A percentile compares a stretch with the other conserved stretches of the same genome.
Evolutionary conservation across 2,113 vertebrate genomes (phyloP).

Genomic region (Syrrhaptes paradoxus): DNA sequence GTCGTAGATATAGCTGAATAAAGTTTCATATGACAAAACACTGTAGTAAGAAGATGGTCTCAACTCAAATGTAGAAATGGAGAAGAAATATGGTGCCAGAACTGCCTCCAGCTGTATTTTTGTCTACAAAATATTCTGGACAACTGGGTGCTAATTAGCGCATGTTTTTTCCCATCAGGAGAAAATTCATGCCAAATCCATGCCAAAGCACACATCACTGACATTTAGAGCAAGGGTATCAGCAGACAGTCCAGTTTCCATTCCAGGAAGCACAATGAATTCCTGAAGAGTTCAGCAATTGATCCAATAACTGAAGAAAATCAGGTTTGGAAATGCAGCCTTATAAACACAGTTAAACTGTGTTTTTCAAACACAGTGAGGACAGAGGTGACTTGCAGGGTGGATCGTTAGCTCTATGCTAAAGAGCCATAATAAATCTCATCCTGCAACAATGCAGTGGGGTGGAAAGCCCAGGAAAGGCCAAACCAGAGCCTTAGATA

Average conservation of each 20-base stretch:
- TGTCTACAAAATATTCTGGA: constrained; percentile 1
- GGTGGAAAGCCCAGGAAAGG: background rate
- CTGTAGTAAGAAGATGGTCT: background rate
- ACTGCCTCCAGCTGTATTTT: constrained; percentile 14
- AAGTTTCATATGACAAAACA: constrained; percentile 2
- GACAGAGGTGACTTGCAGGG: background rate
- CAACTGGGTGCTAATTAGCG: constrained; percentile 40
- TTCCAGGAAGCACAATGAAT: background rate
- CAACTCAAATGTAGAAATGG: background rate
- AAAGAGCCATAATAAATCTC: background rate
- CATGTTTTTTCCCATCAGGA: background rate
- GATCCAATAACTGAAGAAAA: constrained; percentile 7
- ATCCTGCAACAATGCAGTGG: rapidly evolving
- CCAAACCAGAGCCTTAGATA: background rate
- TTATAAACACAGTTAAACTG: too few relatives aligned
- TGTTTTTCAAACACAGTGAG: background rate
- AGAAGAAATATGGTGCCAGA: background rate
- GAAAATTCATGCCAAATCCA: background rate
- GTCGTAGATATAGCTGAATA: background rate
- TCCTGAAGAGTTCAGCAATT: background rate
- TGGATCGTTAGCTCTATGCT: background rate
- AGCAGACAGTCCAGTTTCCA: background rate
- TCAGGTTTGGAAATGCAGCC: background rate
- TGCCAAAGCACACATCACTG: constrained; percentile 9
- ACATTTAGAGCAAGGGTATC: constrained; percentile 6